A percentile compares a stretch with the other conserved stretches of the same genome.
Evolutionary conservation across 2,888 invertebrate species (phyloP).

Genomic region (Marasmarcha lunaedactyla): DNA sequence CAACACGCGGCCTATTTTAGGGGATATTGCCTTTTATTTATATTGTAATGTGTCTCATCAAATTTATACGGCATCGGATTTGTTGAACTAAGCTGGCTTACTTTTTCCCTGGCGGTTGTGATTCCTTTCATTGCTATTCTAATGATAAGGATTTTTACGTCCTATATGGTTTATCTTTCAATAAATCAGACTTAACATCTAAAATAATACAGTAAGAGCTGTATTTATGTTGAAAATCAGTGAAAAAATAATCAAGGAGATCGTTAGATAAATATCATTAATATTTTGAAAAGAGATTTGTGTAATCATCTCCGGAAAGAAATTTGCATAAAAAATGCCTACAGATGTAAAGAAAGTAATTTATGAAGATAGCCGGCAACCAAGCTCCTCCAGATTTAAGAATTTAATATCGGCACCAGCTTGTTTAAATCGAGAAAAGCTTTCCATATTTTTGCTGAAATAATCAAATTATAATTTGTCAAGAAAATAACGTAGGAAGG

Average conservation of each 20-base stretch:
- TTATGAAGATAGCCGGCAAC: neutral
- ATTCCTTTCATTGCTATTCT: too few relatives aligned
- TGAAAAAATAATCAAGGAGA: too few relatives aligned
- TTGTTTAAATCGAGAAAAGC: conserved; percentile 36
- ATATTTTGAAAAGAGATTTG: too few relatives aligned
- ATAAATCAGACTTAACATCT: too few relatives aligned
- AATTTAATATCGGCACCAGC: conserved; percentile 57
- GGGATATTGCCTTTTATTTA: conserved; percentile 55
- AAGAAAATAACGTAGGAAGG: conserved; percentile 24
- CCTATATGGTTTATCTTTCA: too few relatives aligned
- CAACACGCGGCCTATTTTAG: conserved; percentile 52
- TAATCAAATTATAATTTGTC: conserved; percentile 48
- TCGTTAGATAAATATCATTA: too few relatives aligned
- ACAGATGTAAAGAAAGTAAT: neutral
- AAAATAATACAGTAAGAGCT: too few relatives aligned
- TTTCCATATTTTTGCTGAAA: conserved; percentile 39
- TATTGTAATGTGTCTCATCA: conserved; percentile 46
- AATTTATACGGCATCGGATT: conserved; percentile 44
- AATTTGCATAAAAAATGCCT: neutral
- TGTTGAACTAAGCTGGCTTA: conserved; percentile 20
- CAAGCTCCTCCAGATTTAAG: conserved; percentile 33
- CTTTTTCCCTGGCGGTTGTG: too few relatives aligned
- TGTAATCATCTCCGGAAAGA: too few relatives aligned
- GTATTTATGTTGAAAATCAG: too few relatives aligned
- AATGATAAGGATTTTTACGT: too few relatives aligned